phyloP scores from a whole-genome alignment of 2,797 vertebrate species.

The Lepilemur ruficaudatus region DNA sequence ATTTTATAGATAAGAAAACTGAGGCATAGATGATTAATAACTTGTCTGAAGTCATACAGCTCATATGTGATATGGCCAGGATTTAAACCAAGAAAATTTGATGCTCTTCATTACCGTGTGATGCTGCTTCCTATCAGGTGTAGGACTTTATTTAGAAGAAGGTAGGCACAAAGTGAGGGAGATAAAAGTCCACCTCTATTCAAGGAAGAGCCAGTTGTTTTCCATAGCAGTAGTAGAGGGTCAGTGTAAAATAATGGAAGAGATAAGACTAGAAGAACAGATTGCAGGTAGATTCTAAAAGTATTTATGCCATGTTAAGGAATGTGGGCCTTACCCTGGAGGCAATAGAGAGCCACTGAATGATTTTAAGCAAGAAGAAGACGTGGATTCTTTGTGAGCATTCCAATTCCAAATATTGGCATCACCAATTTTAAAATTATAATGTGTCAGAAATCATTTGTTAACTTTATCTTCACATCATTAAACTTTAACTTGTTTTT shows the following conservation, averaged over 20 bases:
- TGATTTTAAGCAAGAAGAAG: background rate
- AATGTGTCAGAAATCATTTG: background rate
- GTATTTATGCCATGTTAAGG: background rate
- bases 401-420: background rate
- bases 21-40: background rate
- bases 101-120: background rate
- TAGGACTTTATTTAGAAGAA: background rate
- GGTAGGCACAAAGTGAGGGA: background rate
- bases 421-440: background rate
- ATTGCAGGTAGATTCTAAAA: background rate
- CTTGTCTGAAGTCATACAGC: background rate
- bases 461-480: background rate
- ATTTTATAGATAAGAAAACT: constrained; percentile 13
- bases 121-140: background rate
- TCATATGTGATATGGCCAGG: background rate
- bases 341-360: background rate
- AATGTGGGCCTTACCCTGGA: background rate
- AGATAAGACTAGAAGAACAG: background rate
- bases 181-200: background rate
- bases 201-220: background rate
- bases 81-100: background rate
- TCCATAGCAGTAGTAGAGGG: background rate
- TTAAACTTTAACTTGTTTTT: background rate
- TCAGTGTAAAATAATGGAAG: background rate
- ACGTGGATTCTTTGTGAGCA: background rate